These are phyloP conservation scores for Pelusios castaneus DNA, from an alignment of 2,113 vertebrate species.

Conservation along the genomic window DNA sequence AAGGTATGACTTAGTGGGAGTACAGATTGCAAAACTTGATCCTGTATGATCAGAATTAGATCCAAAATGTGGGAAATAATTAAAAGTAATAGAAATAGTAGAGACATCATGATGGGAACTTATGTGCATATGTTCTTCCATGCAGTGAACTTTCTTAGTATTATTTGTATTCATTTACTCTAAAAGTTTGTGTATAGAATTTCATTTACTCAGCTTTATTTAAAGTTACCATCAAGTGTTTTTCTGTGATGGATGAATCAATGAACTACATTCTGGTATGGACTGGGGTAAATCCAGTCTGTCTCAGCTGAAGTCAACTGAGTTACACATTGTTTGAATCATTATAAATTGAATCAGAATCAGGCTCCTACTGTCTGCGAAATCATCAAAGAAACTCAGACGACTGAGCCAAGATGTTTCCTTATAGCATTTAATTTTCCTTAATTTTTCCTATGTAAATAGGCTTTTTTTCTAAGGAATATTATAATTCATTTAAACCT, in stretches of 20 bases:
- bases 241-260: neutral
- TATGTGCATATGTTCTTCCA: neutral
- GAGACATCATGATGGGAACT: neutral
- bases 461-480: neutral
- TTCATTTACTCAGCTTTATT: neutral
- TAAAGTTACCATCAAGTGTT: neutral
- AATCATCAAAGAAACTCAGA: neutral
- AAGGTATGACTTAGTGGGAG: fast-evolving
- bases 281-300: neutral
- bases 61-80: neutral
- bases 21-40: neutral
- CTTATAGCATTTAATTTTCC: neutral
- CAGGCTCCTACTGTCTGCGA: neutral
- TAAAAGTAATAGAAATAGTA: neutral
- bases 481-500: neutral
- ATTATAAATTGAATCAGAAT: neutral
- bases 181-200: neutral
- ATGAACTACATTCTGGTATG: neutral
- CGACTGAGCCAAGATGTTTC: neutral
- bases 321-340: neutral
- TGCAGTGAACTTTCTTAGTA: neutral
- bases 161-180: neutral
- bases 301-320: neutral
- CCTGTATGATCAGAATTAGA: neutral
- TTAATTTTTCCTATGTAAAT: neutral